A percentile compares a stretch with the other conserved stretches of the same genome.
phyloP scores from a whole-genome alignment of 2,797 vertebrate genomes.

The Sciaenops ocellatus region DNA sequence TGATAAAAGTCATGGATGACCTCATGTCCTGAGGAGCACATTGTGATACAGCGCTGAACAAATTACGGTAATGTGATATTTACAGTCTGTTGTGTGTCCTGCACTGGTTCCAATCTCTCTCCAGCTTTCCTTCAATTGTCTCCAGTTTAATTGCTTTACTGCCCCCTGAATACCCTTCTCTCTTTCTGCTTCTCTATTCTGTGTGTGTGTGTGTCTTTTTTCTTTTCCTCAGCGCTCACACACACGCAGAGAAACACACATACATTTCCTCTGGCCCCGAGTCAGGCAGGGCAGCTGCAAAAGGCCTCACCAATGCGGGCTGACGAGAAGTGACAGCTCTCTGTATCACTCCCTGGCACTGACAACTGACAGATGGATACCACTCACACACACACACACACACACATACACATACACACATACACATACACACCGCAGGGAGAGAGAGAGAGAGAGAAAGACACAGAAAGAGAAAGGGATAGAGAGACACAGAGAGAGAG shows the following conservation, averaged over 20 bases:
- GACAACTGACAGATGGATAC: conserved; percentile 99
- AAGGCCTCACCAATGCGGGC: conserved; percentile 93
- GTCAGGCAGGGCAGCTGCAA: conserved; percentile 94
- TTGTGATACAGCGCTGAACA: conserved; percentile 57
- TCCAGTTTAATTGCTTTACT: conserved; percentile 71
- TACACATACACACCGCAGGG: conserved; percentile 84
- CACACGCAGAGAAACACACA: conserved; percentile 40
- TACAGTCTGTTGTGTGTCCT: conserved; percentile 65
- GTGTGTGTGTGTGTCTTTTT: conserved; percentile 6
- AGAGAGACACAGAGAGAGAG: conserved; percentile 66
- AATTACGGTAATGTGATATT: conserved; percentile 68
- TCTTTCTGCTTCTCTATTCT: conserved; percentile 35
- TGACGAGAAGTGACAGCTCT: conserved; percentile 99
- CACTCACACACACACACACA: conserved; percentile 92
- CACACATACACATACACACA: background rate
- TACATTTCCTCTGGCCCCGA: conserved; percentile 83
- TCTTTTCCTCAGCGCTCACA: conserved; percentile 39
- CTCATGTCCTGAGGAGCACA: conserved; percentile 47
- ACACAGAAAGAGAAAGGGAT: conserved; percentile 6
- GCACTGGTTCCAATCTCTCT: conserved; percentile 58
- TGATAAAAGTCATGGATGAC: conserved; percentile 56
- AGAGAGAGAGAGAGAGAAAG: conserved; percentile 57
- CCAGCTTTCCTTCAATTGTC: conserved; percentile 69
- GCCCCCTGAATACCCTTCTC: conserved; percentile 62
- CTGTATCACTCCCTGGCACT: conserved; percentile 96